Evolutionary conservation across 2,888 invertebrate species (phyloP), one percentile per base, ranked within the genome.

Genomic region (Rhingia rostrata): DNA sequence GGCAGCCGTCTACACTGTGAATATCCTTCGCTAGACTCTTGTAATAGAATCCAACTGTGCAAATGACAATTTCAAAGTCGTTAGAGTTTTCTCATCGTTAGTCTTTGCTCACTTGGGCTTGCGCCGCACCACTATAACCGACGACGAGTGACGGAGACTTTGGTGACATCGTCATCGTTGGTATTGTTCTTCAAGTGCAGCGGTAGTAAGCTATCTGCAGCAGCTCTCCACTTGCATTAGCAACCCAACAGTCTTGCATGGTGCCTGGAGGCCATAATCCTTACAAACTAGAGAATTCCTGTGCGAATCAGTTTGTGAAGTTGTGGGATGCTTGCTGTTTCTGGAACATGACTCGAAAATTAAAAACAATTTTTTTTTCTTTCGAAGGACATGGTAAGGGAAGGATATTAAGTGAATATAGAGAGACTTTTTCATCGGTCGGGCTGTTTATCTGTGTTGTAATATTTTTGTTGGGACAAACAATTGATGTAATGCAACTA

Each of bases 21-120:
- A 66, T 53, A 75, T 66, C 74, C 51, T 60, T 35, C 51, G 30
- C 60, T 66, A 69, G 61, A 77, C 67, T 77, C 67, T 61, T 77
- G 77, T 77, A 77, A 78, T 78, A 78, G 78, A 78, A 78, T 78
- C 70, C 78, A 64, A 78, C 78, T 78, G 78, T 78, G 78, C 78
- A 78, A 58, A 70, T 70, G 78, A 78, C 78, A 70, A 74, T 66
- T 66, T 41, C 66, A 74, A 74, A 74, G 78, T 78, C 78, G 78
- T 78, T 78, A 63, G 78, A 78, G 2, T 64, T 64, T 78, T 78
- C 70, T 58, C 78, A 64, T 70, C 56, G 78, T 70, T 56, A 60
- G 67, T 69, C 47, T 54, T 60, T 54, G 67, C 61, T 77, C 67
- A 60, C 77, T 77, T 61, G 60, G 67, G 77, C 39, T 51, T 51